phyloP scores from a whole-genome alignment of 2,113 vertebrate genomes.

The Diadophis punctatus region DNA sequence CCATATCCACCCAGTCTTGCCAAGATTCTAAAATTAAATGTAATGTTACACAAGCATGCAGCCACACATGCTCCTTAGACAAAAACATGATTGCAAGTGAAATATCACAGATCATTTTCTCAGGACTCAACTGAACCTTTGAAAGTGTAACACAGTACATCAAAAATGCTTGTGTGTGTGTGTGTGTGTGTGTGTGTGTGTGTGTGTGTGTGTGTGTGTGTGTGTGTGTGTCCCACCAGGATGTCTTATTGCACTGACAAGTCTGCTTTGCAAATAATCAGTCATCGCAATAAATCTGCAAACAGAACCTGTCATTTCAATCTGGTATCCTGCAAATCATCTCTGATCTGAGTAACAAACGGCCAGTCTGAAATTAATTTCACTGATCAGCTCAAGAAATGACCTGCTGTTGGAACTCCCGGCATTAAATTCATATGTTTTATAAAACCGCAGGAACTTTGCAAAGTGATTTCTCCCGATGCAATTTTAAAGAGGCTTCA shows the following conservation, averaged over 20 bases:
- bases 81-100: constrained; percentile 4
- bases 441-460: rapidly evolving
- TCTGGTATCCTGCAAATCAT: neutral
- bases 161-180: neutral
- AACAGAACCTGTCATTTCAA: neutral
- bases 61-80: neutral
- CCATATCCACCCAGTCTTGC: no score
- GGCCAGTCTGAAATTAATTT: neutral
- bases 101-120: constrained; percentile 6
- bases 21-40: neutral
- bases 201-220: no score
- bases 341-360: neutral
- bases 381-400: neutral
- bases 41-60: neutral
- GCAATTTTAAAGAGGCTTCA: neutral
- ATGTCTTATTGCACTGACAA: neutral
- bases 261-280: neutral
- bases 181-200: no score
- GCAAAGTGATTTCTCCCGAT: neutral
- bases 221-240: neutral
- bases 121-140: neutral
- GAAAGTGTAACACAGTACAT: neutral
- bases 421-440: rapidly evolving
- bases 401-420: rapidly evolving
- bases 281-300: constrained; percentile 12